Evolutionary conservation across 2,888 invertebrate species (phyloP).

Genomic region (Magallana nippona): DNA sequence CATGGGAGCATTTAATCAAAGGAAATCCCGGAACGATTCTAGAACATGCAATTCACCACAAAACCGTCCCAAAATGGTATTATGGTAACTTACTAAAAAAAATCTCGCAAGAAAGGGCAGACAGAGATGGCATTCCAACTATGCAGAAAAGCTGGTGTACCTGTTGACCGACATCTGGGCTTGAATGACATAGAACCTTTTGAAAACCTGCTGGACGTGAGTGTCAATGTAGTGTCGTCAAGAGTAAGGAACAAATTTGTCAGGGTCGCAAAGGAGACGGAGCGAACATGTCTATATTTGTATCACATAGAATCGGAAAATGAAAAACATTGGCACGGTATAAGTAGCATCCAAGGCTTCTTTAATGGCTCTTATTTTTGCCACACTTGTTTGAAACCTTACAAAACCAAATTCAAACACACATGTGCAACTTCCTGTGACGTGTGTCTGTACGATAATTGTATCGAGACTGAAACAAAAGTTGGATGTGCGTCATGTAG

Average conservation of each 20-base stretch:
- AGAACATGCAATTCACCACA: constrained; percentile 25
- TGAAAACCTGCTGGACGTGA: constrained; percentile 36
- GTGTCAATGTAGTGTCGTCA: constrained; percentile 36
- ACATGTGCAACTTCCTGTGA: constrained; percentile 26
- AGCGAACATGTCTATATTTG: constrained; percentile 10
- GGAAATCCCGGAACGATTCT: constrained; percentile 1
- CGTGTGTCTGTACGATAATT: constrained; percentile 34
- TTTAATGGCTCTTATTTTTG: constrained; percentile 39
- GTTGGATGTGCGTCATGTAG: constrained; percentile 12
- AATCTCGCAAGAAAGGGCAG: constrained; percentile 38
- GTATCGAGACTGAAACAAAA: constrained; percentile 2
- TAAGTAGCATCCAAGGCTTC: constrained; percentile 20
- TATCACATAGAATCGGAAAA: constrained; percentile 37
- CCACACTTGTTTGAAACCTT: constrained; percentile 31
- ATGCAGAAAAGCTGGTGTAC: constrained; percentile 24
- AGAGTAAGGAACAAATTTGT: constrained; percentile 38
- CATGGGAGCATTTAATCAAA: constrained; percentile 29
- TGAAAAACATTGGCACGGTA: constrained; percentile 39
- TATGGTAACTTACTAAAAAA: constrained; percentile 38
- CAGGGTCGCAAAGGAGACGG: neutral
- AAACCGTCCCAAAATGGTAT: constrained; percentile 33
- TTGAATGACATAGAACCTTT: constrained; percentile 39
- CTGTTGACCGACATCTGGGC: constrained; percentile 23
- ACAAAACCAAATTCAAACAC: constrained; percentile 17
- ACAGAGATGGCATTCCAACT: constrained; percentile 16